phyloP scores from a whole-genome alignment of 2,888 invertebrate genomes.

The Dicranocentrus wangi region DNA sequence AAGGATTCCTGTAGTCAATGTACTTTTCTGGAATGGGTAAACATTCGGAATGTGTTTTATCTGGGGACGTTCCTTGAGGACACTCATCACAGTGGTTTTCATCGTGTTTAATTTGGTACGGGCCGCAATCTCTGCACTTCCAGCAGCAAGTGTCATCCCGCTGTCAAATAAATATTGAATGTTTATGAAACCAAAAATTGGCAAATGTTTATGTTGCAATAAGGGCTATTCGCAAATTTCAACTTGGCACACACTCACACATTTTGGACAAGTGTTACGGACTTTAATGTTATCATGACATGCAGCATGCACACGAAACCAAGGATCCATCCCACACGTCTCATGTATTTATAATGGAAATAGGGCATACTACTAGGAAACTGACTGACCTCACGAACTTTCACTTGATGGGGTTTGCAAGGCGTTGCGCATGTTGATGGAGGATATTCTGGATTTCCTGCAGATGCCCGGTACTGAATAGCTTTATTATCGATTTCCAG shows the following conservation, averaged over 20 bases:
- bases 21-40: slow-evolving; percentile 76
- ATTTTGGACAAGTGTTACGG: too few species aligned
- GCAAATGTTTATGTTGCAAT: neutral
- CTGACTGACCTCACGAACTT: slow-evolving; percentile 74
- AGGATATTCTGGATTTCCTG: slow-evolving; percentile 74
- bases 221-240: too few species aligned
- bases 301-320: too few species aligned
- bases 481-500: slow-evolving; percentile 74
- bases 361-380: neutral
- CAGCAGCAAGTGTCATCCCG: slow-evolving; percentile 77
- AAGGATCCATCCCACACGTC: neutral
- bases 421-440: slow-evolving; percentile 76
- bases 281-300: neutral
- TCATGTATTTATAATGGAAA: neutral
- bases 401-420: slow-evolving; percentile 75
- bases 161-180: slow-evolving; percentile 72
- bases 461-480: slow-evolving; percentile 74
- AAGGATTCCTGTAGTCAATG: slow-evolving; percentile 76
- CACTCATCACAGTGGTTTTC: slow-evolving; percentile 77
- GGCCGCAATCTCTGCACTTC: slow-evolving; percentile 77
- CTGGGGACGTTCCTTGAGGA: slow-evolving; percentile 75
- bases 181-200: slow-evolving; percentile 1
- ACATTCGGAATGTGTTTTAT: slow-evolving; percentile 75
- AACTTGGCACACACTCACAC: too few species aligned
- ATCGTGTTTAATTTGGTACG: slow-evolving; percentile 75